Evolutionary conservation across 2,797 vertebrate genomes (phyloP).

Genomic region (Aratinga solstitialis): DNA sequence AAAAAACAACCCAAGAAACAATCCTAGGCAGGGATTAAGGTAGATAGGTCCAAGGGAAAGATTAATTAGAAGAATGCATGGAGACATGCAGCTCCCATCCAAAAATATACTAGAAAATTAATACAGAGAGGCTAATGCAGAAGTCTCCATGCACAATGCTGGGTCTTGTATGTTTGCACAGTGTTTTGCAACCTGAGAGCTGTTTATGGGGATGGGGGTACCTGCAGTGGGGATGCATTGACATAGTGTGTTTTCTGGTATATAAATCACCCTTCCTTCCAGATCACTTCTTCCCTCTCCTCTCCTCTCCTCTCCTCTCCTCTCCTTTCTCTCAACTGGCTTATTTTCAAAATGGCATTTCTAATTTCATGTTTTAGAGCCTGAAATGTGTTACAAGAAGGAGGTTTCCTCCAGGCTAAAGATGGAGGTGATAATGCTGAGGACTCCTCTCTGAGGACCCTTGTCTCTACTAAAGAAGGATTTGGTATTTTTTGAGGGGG

Average conservation of each 20-base stretch:
- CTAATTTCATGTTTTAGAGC: neutral
- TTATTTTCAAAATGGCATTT: neutral
- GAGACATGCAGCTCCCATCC: neutral
- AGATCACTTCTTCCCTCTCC: neutral
- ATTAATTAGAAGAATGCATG: neutral
- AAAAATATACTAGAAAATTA: neutral
- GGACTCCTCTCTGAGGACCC: neutral
- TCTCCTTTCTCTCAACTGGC: too few relatives aligned
- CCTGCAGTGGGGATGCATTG: accelerated
- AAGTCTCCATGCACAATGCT: accelerated
- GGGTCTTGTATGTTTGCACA: accelerated
- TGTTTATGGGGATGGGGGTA: neutral
- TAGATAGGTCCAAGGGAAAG: neutral
- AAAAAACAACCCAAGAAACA: neutral
- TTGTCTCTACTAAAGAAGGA: neutral
- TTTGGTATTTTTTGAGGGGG: neutral
- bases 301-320: neutral
- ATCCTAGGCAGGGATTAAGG: neutral
- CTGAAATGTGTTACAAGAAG: accelerated
- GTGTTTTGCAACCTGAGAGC: neutral
- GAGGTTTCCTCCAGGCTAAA: neutral
- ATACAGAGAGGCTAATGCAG: neutral
- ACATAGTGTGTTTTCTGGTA: accelerated
- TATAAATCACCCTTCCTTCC: neutral
- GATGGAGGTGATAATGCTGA: neutral